These are phyloP conservation scores for Dromas ardeola DNA, from an alignment of 2,113 vertebrate genomes.

Conservation along the genomic window DNA sequence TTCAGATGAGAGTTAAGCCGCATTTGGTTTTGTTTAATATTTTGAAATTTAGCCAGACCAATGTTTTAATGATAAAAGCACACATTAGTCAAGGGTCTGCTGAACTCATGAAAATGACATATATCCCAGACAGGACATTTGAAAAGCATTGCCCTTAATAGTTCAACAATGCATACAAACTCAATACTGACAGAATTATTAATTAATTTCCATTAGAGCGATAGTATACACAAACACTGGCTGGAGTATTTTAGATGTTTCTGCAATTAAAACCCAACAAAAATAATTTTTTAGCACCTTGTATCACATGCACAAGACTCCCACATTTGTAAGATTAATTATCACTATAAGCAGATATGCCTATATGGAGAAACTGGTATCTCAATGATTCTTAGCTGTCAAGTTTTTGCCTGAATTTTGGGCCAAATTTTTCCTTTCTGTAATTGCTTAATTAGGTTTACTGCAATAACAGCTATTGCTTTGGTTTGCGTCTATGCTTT, in stretches of 20 bases:
- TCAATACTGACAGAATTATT: neutral
- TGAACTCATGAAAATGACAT: neutral
- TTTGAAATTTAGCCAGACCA: neutral
- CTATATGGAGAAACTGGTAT: neutral
- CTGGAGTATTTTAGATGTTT: neutral
- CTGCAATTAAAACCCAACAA: neutral
- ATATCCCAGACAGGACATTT: neutral
- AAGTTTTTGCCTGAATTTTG: neutral
- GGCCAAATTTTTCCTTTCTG: neutral
- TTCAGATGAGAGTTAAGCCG: neutral
- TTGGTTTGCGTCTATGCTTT: neutral
- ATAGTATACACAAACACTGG: neutral
- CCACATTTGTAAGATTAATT: neutral
- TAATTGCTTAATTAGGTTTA: neutral
- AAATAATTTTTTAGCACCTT: neutral
- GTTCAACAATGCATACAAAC: neutral
- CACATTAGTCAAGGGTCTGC: neutral
- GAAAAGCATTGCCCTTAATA: neutral
- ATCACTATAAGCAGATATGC: neutral
- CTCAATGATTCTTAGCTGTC: neutral
- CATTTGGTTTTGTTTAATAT: neutral
- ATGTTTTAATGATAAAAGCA: neutral
- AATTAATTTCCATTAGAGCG: neutral
- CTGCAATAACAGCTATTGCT: neutral
- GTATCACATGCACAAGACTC: neutral